A percentile compares a stretch with the other conserved stretches of the same genome.
phyloP scores from a whole-genome alignment of 2,888 invertebrate genomes.

The Melitaea athalia region DNA sequence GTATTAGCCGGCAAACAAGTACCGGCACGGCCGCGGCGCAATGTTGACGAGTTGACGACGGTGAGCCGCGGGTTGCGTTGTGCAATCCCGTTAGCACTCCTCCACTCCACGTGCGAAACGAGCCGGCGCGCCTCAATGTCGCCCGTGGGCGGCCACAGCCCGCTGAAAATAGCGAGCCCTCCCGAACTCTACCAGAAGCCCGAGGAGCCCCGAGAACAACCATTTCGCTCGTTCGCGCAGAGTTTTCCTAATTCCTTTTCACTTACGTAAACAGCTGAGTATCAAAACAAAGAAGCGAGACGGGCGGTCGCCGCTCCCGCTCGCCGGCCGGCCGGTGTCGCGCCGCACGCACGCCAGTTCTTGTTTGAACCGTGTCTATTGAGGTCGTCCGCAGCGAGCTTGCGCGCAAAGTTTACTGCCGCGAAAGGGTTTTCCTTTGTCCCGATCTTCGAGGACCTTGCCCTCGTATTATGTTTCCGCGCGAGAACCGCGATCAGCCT shows the following conservation, averaged over 20 bases:
- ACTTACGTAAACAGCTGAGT: conserved; percentile 78
- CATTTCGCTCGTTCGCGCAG: conserved; percentile 54
- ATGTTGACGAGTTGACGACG: conserved; percentile 47
- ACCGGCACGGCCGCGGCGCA: conserved; percentile 51
- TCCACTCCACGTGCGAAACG: conserved; percentile 69
- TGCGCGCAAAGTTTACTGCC: conserved; percentile 73
- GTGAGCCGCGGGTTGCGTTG: conserved; percentile 65
- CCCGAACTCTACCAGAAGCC: conserved; percentile 51
- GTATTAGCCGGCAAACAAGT: conserved; percentile 68
- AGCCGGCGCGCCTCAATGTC: conserved; percentile 77
- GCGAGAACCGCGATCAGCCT: conserved; percentile 72
- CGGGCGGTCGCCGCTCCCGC: conserved; percentile 77
- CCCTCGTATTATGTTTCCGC: conserved; percentile 80
- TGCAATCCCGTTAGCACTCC: conserved; percentile 77
- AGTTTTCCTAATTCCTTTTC: conserved; percentile 57
- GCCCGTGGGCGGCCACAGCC: conserved; percentile 69
- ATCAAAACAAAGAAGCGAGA: conserved; percentile 82
- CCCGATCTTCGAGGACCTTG: conserved; percentile 77
- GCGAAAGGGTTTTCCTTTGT: conserved; percentile 81
- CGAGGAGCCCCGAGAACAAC: conserved; percentile 42
- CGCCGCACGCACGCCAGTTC: conserved; percentile 74
- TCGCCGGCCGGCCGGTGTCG: conserved; percentile 81
- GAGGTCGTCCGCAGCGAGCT: conserved; percentile 73
- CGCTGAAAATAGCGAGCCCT: conserved; percentile 65
- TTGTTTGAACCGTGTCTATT: conserved; percentile 72